Conservation (phyloP, 2,888 invertebrate genomes). For the Drosophila neotestacea region DNA sequence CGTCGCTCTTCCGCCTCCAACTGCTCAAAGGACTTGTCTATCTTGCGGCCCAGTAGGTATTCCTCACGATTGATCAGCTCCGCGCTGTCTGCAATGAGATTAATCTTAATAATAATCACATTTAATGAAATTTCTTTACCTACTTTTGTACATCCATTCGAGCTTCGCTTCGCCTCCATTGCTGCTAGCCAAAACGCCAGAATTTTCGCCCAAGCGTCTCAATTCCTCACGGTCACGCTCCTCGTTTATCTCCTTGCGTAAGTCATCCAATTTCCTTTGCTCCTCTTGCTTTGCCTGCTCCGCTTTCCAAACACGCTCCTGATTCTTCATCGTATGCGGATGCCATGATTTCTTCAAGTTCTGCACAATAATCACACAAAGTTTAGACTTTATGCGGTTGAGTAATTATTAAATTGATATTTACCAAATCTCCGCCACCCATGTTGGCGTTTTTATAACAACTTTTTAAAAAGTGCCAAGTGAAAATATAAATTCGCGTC, state of each 20-base stretch:
- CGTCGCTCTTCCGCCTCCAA: slow-evolving; percentile 87
- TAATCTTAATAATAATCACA: not conserved
- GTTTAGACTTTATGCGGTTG: not conserved
- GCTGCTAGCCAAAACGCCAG: slow-evolving; percentile 86
- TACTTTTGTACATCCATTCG: slow-evolving; percentile 95
- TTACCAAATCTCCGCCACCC: slow-evolving; percentile 84
- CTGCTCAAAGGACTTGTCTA: slow-evolving; percentile 91
- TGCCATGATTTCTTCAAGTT: slow-evolving; percentile 93
- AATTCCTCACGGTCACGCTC: slow-evolving; percentile 89
- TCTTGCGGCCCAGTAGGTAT: slow-evolving; percentile 91
- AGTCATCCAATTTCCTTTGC: slow-evolving; percentile 88
- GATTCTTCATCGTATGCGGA: slow-evolving; percentile 91
- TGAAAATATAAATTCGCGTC: slow-evolving; percentile 19
- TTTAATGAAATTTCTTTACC: slow-evolving; percentile 10
- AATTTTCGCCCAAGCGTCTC: slow-evolving; percentile 87
- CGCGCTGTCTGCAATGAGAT: slow-evolving; percentile 64
- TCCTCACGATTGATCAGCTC: slow-evolving; percentile 90
- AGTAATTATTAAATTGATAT: not conserved
- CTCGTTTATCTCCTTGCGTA: slow-evolving; percentile 89
- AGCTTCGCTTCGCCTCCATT: slow-evolving; percentile 87
- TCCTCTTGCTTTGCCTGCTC: slow-evolving; percentile 91
- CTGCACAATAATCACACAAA: slow-evolving; percentile 82
- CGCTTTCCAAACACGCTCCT: slow-evolving; percentile 92
- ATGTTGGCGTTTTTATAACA: slow-evolving; percentile 46
- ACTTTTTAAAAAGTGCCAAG: not conserved